These are phyloP conservation scores for Spodoptera frugiperda DNA, from an alignment of 1,140 invertebrate species.

Conservation along the genomic window DNA sequence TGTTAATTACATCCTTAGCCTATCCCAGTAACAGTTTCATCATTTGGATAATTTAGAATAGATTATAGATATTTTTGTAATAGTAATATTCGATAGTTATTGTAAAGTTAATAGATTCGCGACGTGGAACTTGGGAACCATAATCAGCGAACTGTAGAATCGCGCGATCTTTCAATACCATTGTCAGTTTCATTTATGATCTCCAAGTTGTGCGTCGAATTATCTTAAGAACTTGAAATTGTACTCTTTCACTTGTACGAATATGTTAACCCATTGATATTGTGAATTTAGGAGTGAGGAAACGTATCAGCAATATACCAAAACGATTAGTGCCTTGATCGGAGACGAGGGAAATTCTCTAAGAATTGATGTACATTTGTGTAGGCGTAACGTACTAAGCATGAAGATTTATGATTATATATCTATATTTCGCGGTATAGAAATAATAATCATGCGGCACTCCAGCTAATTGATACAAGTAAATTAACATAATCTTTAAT, in stretches of 20 bases:
- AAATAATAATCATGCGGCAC: slow-evolving; percentile 85
- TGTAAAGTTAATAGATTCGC: slow-evolving; percentile 61
- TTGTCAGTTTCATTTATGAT: slow-evolving; percentile 41
- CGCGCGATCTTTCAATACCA: slow-evolving; percentile 26
- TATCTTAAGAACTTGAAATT: slow-evolving; percentile 71
- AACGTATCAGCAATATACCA: slow-evolving; percentile 85
- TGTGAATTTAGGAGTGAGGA: slow-evolving; percentile 82
- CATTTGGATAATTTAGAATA: slow-evolving; percentile 80
- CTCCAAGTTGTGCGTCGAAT: slow-evolving; percentile 50
- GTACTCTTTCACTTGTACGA: slow-evolving; percentile 75
- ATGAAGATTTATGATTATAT: slow-evolving; percentile 81
- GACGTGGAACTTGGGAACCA: slow-evolving; percentile 38
- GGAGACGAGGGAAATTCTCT: slow-evolving; percentile 74
- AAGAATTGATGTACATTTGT: slow-evolving; percentile 70
- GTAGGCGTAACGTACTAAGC: slow-evolving; percentile 57
- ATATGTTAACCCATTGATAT: slow-evolving; percentile 78
- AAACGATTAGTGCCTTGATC: slow-evolving; percentile 84
- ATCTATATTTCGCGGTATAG: slow-evolving; percentile 85
- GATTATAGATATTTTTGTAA: slow-evolving; percentile 85
- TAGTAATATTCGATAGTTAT: slow-evolving; percentile 79
- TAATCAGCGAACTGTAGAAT: slow-evolving; percentile 22
- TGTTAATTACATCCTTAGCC: slow-evolving; percentile 84
- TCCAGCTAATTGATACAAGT: slow-evolving; percentile 75
- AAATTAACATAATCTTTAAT: slow-evolving; percentile 72
- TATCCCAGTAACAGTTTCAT: slow-evolving; percentile 79